phyloP scores from a whole-genome alignment of 2,113 vertebrate genomes.

The Callipepla californica region DNA sequence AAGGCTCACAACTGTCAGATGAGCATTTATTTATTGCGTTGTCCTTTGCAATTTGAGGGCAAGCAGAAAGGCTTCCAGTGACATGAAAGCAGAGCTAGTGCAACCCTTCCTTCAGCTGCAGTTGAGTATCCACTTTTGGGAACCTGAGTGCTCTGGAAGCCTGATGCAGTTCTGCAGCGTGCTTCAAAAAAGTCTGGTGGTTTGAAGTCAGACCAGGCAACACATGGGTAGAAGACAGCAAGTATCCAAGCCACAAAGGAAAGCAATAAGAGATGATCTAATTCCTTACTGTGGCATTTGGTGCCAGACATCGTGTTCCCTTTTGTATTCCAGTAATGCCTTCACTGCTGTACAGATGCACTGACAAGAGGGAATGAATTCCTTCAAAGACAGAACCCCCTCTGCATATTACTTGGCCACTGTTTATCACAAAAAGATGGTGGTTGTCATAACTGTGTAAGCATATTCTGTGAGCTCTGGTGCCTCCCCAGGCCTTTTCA shows the following conservation, averaged over 20 bases:
- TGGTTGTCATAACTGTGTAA: not conserved
- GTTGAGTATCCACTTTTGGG: not conserved
- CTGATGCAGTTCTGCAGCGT: not conserved
- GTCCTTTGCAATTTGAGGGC: not conserved
- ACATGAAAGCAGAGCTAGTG: not conserved
- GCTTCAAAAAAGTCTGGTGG: not conserved
- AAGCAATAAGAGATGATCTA: not conserved
- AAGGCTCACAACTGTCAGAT: constrained; percentile 11
- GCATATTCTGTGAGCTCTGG: not conserved
- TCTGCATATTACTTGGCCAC: not conserved
- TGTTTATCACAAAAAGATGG: not conserved
- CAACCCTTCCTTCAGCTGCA: not conserved
- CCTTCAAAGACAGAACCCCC: not conserved
- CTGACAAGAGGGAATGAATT: not conserved
- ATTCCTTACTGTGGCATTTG: not conserved
- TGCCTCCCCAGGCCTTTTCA: not conserved
- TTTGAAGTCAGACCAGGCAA: not conserved
- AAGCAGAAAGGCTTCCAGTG: not conserved
- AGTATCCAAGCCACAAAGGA: not conserved
- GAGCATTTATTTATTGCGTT: constrained; percentile 15
- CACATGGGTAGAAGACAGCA: not conserved
- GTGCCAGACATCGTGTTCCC: not conserved
- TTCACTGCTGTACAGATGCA: not conserved
- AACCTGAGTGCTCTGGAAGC: not conserved
- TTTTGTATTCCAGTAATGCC: not conserved